phyloP scores from a whole-genome alignment of 2,797 vertebrate genomes.

The Tokudaia muenninki region DNA sequence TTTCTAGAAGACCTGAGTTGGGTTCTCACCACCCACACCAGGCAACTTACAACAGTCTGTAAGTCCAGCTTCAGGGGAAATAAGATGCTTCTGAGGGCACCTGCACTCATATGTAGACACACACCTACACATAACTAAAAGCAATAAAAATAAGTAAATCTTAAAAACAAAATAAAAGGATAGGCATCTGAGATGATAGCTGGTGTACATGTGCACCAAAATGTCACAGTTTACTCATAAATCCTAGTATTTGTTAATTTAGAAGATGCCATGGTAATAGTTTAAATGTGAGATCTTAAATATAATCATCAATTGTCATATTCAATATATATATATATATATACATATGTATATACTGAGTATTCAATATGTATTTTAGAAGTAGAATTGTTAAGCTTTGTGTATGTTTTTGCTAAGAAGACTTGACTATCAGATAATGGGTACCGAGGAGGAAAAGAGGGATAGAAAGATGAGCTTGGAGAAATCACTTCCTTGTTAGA shows the following conservation, averaged over 20 bases:
- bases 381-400: background rate
- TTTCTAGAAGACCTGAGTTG: background rate
- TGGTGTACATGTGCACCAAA: background rate
- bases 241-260: background rate
- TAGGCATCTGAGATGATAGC: background rate
- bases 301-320: background rate
- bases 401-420: constrained; percentile 19
- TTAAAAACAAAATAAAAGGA: background rate
- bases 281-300: constrained; percentile 14
- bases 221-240: background rate
- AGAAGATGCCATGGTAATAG: background rate
- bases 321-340: background rate
- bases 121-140: background rate
- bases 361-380: constrained; percentile 22
- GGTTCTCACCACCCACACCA: background rate
- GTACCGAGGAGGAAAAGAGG: background rate
- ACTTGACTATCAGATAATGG: background rate
- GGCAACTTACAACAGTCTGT: background rate
- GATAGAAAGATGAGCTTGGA: background rate
- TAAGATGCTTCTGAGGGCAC: background rate
- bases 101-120: background rate
- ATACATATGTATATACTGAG: background rate
- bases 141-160: background rate
- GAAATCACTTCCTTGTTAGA: background rate
- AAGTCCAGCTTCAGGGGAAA: background rate